A percentile compares a stretch with the other conserved stretches of the same genome.
Evolutionary conservation across 2,888 invertebrate genomes (phyloP).

Genomic region (Pegoplata infirma): DNA sequence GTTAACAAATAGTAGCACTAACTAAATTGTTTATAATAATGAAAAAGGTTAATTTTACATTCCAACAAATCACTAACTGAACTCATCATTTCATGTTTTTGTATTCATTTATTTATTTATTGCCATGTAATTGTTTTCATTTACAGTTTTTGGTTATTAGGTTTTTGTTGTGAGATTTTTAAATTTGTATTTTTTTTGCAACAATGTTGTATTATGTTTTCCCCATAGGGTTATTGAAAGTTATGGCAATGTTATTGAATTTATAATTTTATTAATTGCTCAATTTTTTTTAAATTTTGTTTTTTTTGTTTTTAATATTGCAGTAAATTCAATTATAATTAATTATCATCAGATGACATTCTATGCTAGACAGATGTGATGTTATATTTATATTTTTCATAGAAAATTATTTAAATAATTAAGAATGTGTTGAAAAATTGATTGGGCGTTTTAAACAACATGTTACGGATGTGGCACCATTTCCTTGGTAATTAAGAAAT

Average conservation of each 20-base stretch:
- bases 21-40: too few relatives aligned
- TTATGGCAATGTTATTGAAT: slow-evolving; percentile 50
- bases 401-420: slow-evolving; percentile 2
- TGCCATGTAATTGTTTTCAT: slow-evolving; percentile 14
- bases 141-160: slow-evolving; percentile 6
- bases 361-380: neutral
- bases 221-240: slow-evolving; percentile 29
- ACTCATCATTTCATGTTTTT: slow-evolving; percentile 37
- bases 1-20: neutral
- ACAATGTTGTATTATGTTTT: neutral
- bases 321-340: slow-evolving; percentile 46
- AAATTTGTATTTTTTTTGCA: neutral
- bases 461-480: too few relatives aligned
- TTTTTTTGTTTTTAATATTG: neutral
- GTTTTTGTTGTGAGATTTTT: neutral
- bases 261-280: slow-evolving; percentile 54
- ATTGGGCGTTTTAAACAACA: too few relatives aligned
- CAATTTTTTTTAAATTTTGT: too few relatives aligned
- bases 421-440: neutral
- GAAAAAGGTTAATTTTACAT: slow-evolving; percentile 19
- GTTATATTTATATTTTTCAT: neutral
- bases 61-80: slow-evolving; percentile 3
- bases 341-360: slow-evolving; percentile 47
- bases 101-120: neutral
- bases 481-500: too few relatives aligned